phyloP scores from a whole-genome alignment of 2,113 vertebrate genomes.

The Cyanistes caeruleus region DNA sequence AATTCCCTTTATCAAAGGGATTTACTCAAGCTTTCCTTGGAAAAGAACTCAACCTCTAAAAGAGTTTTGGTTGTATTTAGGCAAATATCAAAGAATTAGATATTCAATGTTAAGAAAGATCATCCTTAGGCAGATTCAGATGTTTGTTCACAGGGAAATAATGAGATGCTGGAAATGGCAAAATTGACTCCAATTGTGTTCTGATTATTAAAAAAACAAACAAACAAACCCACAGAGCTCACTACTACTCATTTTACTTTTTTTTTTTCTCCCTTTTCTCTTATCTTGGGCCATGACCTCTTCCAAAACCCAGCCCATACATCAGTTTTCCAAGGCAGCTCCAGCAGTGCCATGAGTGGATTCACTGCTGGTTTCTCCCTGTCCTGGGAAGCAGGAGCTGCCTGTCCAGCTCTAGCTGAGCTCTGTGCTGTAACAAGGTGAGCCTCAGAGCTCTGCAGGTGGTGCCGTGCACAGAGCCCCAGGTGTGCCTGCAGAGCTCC shows the following conservation, averaged over 20 bases:
- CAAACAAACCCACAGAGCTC: not conserved
- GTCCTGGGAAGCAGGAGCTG: not conserved
- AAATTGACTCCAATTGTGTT: not conserved
- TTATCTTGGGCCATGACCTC: not conserved
- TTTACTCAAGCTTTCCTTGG: not conserved
- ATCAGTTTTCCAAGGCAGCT: not conserved
- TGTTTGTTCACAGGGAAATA: not conserved
- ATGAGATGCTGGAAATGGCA: not conserved
- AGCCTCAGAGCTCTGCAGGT: not conserved
- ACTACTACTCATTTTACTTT: not conserved
- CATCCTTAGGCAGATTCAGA: not conserved
- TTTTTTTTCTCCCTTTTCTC: not conserved
- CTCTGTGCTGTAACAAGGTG: not conserved
- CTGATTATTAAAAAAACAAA: not conserved
- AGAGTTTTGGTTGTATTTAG: not conserved
- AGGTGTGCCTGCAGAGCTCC: slow-evolving; percentile 9
- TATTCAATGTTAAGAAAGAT: not conserved
- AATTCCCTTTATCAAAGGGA: not conserved
- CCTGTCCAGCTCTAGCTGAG: not conserved
- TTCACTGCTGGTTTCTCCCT: not conserved
- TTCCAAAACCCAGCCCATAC: not conserved
- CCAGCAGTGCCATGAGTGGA: not conserved
- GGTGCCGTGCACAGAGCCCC: slow-evolving; percentile 10
- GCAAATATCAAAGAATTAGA: not conserved
- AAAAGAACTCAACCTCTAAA: not conserved